Conservation (phyloP, 2,113 vertebrate genomes). For the Propithecus coquereli region DNA sequence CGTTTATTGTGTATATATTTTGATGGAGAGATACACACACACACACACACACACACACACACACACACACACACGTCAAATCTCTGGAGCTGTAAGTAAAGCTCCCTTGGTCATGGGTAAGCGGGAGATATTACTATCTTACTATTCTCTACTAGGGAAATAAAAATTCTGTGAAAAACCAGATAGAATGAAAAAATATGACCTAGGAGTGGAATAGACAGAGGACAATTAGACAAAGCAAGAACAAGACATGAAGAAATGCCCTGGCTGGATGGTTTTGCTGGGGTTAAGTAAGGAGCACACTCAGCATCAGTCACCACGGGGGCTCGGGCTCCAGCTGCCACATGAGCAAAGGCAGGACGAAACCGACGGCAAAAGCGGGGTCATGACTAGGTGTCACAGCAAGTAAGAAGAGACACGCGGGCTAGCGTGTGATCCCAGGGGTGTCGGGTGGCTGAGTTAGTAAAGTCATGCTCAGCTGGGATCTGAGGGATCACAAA, state of each 20-base stretch:
- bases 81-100: not conserved
- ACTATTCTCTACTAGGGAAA: not conserved
- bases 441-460: no score
- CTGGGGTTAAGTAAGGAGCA: not conserved
- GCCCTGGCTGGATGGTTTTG: fast-evolving
- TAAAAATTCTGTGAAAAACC: not conserved
- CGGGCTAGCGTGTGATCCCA: no score
- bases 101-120: not conserved
- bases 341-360: not conserved
- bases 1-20: not conserved
- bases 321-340: fast-evolving
- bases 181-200: not conserved
- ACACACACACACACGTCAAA: not conserved
- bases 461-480: no score
- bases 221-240: not conserved
- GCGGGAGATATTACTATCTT: not conserved
- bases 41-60: not conserved
- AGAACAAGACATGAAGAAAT: not conserved
- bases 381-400: not conserved
- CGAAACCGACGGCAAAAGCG: not conserved
- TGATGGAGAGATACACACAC: not conserved
- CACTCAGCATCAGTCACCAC: no score
- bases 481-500: not conserved
- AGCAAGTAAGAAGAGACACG: not conserved
- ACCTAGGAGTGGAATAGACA: not conserved